Conservation (phyloP, 2,113 vertebrate species). For the Elachura formosa region DNA sequence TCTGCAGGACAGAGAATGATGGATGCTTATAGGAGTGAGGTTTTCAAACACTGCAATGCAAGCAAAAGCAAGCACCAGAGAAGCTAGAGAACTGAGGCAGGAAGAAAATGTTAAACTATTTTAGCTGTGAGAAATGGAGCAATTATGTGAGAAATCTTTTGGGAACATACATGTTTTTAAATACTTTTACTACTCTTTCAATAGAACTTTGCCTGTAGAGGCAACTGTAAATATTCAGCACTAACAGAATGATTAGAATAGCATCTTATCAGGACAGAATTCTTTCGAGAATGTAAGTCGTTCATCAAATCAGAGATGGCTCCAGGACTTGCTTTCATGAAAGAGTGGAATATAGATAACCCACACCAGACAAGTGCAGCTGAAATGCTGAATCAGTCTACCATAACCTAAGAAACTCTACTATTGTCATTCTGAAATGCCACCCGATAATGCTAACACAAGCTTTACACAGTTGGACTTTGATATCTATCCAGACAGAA, state of each 20-base stretch:
- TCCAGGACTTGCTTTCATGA: not conserved
- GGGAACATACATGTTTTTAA: not conserved
- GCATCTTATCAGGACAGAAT: not conserved
- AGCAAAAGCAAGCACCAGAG: not conserved
- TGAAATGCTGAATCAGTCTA: not conserved
- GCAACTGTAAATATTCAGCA: not conserved
- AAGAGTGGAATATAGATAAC: not conserved
- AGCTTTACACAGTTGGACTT: not conserved
- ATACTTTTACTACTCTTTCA: not conserved
- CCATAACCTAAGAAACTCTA: not conserved
- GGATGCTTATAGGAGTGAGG: not conserved
- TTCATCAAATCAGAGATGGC: not conserved
- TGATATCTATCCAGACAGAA: not conserved
- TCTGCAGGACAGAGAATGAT: not conserved
- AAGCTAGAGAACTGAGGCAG: not conserved
- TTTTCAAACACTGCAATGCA: not conserved
- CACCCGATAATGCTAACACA: not conserved
- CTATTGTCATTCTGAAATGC: not conserved
- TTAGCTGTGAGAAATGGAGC: not conserved
- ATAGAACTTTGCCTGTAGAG: not conserved
- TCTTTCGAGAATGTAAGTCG: not conserved
- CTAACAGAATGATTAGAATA: not conserved
- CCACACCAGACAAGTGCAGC: not conserved
- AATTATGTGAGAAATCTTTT: not conserved
- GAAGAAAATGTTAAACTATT: not conserved